A percentile compares a stretch with the other conserved stretches of the same genome.
Conservation (phyloP, 2,797 vertebrate genomes). For the Allobates femoralis region DNA sequence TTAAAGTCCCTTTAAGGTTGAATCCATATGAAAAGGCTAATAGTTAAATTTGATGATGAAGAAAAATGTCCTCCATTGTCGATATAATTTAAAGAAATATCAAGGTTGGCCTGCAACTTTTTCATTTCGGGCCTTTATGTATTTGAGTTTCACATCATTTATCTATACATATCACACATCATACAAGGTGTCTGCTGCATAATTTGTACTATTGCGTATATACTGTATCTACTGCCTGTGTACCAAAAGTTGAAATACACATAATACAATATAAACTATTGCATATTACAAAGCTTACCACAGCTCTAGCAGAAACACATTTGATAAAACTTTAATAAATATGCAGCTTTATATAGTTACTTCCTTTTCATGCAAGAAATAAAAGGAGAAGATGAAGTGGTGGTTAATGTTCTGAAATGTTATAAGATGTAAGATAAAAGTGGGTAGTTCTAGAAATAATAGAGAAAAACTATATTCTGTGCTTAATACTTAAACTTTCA, state of each 20-base stretch:
- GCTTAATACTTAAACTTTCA: neutral
- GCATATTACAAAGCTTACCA: neutral
- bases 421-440: neutral
- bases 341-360: neutral
- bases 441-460: neutral
- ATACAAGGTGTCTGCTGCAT: constrained; percentile 1
- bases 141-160: too few relatives aligned
- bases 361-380: neutral
- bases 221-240: neutral
- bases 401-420: constrained; percentile 3
- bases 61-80: too few relatives aligned
- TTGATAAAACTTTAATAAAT: neutral
- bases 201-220: neutral
- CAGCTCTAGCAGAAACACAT: neutral
- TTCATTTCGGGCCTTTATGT: too few relatives aligned
- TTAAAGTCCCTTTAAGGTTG: too few relatives aligned
- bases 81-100: too few relatives aligned
- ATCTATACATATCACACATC: neutral
- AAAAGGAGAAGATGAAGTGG: neutral
- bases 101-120: too few relatives aligned
- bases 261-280: neutral
- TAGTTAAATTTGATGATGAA: too few relatives aligned
- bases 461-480: neutral
- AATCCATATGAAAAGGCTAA: too few relatives aligned
- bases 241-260: constrained; percentile 3